Evolutionary conservation across 2,797 vertebrate genomes (phyloP).

Genomic region (Cryptoblepharus egeriae): DNA sequence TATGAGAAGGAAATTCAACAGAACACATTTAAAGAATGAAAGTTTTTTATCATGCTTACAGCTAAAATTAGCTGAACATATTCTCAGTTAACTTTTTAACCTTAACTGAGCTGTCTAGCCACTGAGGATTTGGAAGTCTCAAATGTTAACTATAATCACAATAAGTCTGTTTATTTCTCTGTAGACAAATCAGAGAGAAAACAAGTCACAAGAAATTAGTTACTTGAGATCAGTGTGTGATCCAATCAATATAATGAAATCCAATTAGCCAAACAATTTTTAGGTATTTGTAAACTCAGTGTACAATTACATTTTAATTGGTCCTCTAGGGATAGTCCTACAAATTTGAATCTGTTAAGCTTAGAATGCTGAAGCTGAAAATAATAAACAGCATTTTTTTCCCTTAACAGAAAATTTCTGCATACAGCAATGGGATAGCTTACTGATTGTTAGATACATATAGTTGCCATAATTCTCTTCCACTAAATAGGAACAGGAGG

Average conservation of each 20-base stretch:
- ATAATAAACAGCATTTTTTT: background rate
- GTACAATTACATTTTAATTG: background rate
- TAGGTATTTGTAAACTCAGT: background rate
- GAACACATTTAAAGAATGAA: background rate
- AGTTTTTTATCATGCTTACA: background rate
- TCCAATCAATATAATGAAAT: background rate
- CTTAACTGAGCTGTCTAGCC: background rate
- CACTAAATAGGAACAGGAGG: no score
- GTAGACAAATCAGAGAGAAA: background rate
- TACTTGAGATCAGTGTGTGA: background rate
- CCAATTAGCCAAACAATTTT: conserved; percentile 1
- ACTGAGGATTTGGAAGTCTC: background rate
- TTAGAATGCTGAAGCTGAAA: background rate
- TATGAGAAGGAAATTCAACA: background rate
- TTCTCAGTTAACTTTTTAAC: background rate
- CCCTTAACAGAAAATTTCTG: background rate
- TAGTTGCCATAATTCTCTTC: no score
- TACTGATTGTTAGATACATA: background rate
- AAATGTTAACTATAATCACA: background rate
- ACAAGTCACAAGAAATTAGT: background rate
- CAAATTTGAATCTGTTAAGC: background rate
- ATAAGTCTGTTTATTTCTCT: background rate
- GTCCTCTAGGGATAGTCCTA: background rate
- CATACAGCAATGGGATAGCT: background rate
- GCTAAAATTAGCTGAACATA: background rate